Percentiles rank a stretch among this genome's conserved stretches.
Evolutionary conservation across 2,888 invertebrate genomes (phyloP).

Genomic region (Leptopterna dolabrata): DNA sequence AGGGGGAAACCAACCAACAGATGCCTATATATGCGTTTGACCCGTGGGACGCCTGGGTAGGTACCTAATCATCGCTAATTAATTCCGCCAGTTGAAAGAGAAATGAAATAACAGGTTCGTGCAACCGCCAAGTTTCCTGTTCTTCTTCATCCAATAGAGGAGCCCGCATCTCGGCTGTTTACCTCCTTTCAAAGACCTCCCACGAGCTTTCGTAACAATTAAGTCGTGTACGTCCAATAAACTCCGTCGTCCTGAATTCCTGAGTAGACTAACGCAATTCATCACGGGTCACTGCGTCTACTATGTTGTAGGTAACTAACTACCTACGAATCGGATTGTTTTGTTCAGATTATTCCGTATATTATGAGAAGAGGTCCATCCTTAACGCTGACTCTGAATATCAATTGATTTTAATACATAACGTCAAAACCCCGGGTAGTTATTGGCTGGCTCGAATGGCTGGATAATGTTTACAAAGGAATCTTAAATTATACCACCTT

Average conservation of each 20-base stretch:
- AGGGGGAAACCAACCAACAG: neutral
- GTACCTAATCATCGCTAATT: neutral
- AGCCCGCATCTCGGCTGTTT: neutral
- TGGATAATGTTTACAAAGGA: too few species aligned
- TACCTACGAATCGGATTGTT: too few species aligned
- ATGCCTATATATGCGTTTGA: neutral
- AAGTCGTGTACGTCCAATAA: neutral
- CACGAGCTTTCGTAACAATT: neutral
- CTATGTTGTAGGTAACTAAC: too few species aligned
- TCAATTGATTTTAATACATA: too few species aligned
- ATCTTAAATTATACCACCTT: too few species aligned
- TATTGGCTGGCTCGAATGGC: too few species aligned
- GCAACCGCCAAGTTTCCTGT: neutral
- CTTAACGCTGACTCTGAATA: too few species aligned
- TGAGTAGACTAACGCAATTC: neutral
- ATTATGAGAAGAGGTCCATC: too few species aligned
- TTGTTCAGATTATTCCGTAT: too few species aligned
- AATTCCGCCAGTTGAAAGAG: neutral
- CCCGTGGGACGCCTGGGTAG: neutral
- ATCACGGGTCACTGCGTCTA: too few species aligned
- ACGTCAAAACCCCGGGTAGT: too few species aligned
- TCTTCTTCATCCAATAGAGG: neutral
- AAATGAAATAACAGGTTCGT: conserved; percentile 23
- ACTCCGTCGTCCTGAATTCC: neutral
- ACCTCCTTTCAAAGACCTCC: neutral